Base-by-base conservation (phyloP, 2,113 vertebrate species). In the Lasiurus borealis region DNA sequence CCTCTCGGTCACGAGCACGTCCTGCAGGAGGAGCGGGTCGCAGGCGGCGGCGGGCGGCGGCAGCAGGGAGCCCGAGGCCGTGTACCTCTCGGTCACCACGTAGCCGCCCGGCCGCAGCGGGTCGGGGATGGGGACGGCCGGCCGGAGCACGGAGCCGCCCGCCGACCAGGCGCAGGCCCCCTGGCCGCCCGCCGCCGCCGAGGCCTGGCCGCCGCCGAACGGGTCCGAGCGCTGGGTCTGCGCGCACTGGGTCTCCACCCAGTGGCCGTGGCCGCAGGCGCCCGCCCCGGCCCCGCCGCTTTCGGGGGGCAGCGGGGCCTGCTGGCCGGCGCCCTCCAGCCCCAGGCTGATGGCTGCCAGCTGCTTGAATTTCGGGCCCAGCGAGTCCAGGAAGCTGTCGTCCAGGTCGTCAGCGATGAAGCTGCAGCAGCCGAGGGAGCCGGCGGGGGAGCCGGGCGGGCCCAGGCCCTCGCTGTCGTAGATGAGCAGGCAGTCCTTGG, bases 291-390 rank as follows among this genome's bases (percentile, higher is more conserved):
- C 14, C 29, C 64, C 5, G 8, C 88, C 50, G 48, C 64, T 62
- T 54, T 80, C 59, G 88, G 62, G 1, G 14, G 5, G 36, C 25
- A 0, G 1, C 40, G 93, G 94, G n/a, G 34, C 84, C 23, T 48
- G 71, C 75, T 87, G 25, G 85, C 72, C 57, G 77, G 95, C 95
- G 0, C 98, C 69, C 40, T 94, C n/a, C 2, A 98, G 95, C n/a
- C 98, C 98, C 2, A 94, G 95, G 95, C 98, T 99, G 94, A 99
- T 98, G 76, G 98, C 98, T n/a, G 99, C 99, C 50, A 99, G 97
- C 6, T 98, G 99, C 98, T 98, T 99, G 96, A 99, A 99, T 97
- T 99, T 99, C 23, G 98, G 98, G n/a, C 98, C 99, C 0, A 99
- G 98, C 8, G 99, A 98, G 80, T 99, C 95, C 62, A 99, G 98